Base-by-base conservation (phyloP, 2,113 vertebrate species). In the Ophthalmolycus amberensis region DNA sequence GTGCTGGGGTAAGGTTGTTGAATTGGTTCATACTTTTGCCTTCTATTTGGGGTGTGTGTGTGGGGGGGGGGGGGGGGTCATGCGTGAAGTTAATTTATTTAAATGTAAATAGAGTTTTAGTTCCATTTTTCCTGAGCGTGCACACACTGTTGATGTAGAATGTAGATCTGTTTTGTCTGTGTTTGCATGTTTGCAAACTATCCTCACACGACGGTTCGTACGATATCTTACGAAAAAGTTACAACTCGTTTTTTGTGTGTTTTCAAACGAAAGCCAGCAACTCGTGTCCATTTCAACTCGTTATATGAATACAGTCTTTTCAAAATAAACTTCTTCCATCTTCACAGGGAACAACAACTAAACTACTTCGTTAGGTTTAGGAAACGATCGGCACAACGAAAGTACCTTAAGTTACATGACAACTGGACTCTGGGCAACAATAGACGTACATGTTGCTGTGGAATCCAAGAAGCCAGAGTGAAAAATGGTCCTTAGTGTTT, bases 401-500 rank as follows among this genome's bases (percentile, higher is more conserved):
- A 42, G 9, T 42, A 12, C 10, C 1, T 34, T 9, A 42, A 42
- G 40, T 12, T 42, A 12, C 40, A 11, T 12, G 40, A 42, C 10
- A 29, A 29, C 29, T 29, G 29, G 29, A 29, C 18, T 37, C 9
- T 10, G 60, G 32, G 34, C 12, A 44, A 52, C 14, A 58, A 50
- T 37, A 37, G 14, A 14, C 72, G 14, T 9, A 46, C 15, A 68
- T 29, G 42, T 40, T 32, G 0, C 34, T 22, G 34, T 15, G 27
- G 6, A 2, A 44, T 8, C 56, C 25, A 64, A 48, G 66, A 58
- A 29, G 16, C 52, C 22, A 16, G 0, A 60, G 18, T 12, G 44
- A 82, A 82, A 77, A 84, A 80, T 85, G 40, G 6, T 9, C 77
- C 69, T 71, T 59, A 75, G 79, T 73, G 32, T 84, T 22, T 62